phyloP scores from a whole-genome alignment of 2,797 vertebrate species.

The Falco concolor region DNA sequence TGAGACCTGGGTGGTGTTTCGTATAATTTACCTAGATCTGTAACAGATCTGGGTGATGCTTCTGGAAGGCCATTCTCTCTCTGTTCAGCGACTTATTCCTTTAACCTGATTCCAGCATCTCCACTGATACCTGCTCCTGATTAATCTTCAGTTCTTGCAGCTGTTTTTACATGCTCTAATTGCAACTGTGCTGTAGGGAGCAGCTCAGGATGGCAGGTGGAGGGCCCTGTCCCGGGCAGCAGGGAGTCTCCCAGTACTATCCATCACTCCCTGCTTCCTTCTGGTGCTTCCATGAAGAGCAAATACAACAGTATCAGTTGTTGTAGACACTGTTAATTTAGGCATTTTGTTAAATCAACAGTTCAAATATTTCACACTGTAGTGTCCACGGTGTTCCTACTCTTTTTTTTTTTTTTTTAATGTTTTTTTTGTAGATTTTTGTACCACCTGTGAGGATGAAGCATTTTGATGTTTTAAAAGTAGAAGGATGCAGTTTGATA shows the following conservation, averaged over 20 bases:
- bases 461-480: constrained; percentile 69
- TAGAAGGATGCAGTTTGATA: constrained; percentile 63
- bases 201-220: not conserved
- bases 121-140: not conserved
- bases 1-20: not conserved
- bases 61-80: not conserved
- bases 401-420: not conserved
- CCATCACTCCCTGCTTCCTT: not conserved
- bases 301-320: not conserved
- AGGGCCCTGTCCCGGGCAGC: not conserved
- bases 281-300: not conserved
- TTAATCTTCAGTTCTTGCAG: not conserved
- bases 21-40: not conserved
- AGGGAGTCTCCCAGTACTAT: not conserved
- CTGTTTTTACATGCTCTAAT: not conserved
- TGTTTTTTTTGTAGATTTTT: constrained; percentile 33
- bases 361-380: not conserved
- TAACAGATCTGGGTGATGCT: not conserved
- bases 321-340: not conserved
- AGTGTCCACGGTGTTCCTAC: not conserved
- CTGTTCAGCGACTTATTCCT: not conserved
- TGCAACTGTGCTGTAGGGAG: not conserved
- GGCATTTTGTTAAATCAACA: not conserved
- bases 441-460: constrained; percentile 1
- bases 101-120: not conserved